Conservation (phyloP, 2,113 vertebrate species). For the Ellobius talpinus region DNA sequence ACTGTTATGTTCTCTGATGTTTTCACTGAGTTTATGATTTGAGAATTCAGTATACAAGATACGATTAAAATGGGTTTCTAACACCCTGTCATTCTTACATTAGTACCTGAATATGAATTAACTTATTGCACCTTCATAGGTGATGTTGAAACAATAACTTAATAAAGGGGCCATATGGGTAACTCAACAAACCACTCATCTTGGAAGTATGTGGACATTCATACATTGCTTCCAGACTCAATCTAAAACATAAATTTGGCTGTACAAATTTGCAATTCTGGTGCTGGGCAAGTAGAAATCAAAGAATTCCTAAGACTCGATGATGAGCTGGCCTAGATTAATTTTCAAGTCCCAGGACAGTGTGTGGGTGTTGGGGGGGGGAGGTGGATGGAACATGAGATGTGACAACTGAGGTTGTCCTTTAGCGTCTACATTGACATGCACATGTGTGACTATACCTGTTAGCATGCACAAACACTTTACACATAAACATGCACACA, state of each 20-base stretch:
- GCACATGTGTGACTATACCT: not conserved
- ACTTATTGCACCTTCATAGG: not conserved
- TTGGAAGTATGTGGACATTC: not conserved
- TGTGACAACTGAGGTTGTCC: no score
- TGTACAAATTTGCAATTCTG: not conserved
- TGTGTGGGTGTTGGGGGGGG: no score
- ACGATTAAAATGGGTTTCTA: constrained; percentile 76
- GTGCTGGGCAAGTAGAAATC: no score
- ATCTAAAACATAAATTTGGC: not conserved
- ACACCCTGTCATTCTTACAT: not conserved
- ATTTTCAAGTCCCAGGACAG: not conserved
- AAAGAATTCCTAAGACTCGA: no score
- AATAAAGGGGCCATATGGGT: not conserved
- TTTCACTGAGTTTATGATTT: constrained; percentile 57
- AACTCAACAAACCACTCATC: not conserved
- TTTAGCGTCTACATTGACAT: not conserved
- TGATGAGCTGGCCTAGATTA: not conserved
- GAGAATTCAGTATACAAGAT: constrained; percentile 57
- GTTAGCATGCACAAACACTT: not conserved
- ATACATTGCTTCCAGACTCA: not conserved
- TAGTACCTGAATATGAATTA: constrained; percentile 41
- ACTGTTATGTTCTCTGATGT: not conserved
- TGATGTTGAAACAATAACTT: constrained; percentile 5
- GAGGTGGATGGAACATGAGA: not conserved
- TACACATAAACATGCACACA: not conserved